A percentile compares a stretch with the other conserved stretches of the same genome.
Conservation (phyloP, 2,888 invertebrate genomes). For the Lacanobia oleracea region DNA sequence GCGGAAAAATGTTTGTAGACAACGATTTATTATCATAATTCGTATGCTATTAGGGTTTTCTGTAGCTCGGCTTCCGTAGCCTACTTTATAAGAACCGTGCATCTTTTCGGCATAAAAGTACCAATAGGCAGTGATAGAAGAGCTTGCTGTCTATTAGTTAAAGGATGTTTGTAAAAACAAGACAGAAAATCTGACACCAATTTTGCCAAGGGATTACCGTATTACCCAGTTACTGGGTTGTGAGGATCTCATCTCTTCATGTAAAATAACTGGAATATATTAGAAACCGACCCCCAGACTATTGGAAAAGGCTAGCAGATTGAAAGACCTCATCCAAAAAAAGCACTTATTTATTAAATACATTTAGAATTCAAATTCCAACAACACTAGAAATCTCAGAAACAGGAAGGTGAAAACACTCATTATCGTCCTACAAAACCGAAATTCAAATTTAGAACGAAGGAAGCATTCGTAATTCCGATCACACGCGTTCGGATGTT, state of each 20-base stretch:
- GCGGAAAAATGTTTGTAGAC: constrained; percentile 15
- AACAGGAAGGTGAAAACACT: constrained; percentile 56
- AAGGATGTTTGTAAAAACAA: too few species aligned
- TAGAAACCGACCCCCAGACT: too few species aligned
- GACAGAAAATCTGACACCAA: too few species aligned
- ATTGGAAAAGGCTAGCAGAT: too few species aligned
- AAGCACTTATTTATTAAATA: too few species aligned
- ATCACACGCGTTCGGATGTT: constrained; percentile 63
- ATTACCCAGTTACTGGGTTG: too few species aligned
- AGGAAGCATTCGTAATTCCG: constrained; percentile 63
- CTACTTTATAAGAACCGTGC: neutral
- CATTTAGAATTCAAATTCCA: neutral
- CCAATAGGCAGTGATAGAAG: too few species aligned
- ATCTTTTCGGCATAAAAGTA: neutral
- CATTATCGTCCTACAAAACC: constrained; percentile 54
- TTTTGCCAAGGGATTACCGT: too few species aligned
- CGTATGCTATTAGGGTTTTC: neutral
- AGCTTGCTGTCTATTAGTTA: too few species aligned
- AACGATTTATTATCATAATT: neutral
- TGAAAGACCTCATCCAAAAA: too few species aligned
- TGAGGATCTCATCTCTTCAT: too few species aligned
- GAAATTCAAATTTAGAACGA: constrained; percentile 60
- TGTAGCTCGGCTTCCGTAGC: neutral
- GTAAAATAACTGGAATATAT: too few species aligned
- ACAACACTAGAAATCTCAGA: constrained; percentile 3